Conservation (phyloP, 2,797 vertebrate species). For the Falco concolor region DNA sequence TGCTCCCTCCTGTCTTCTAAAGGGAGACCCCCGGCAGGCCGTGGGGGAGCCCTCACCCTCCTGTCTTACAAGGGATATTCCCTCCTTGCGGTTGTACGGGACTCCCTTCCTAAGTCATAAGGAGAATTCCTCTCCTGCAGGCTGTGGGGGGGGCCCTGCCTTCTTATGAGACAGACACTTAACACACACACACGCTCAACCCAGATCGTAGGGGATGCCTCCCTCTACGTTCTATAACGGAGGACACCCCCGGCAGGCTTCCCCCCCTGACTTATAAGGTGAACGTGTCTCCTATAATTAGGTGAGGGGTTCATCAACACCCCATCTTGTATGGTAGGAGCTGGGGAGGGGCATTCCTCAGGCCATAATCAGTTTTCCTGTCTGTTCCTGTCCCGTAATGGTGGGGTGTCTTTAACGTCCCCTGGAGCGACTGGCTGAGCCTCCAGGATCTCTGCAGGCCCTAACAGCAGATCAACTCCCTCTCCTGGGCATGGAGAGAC, state of each 20-base stretch:
- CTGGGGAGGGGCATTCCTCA: accelerated
- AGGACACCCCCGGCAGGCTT: not conserved
- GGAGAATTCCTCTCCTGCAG: not conserved
- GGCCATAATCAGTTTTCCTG: accelerated
- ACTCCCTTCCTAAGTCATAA: accelerated
- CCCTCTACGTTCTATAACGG: not conserved
- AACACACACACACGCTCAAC: too few species aligned
- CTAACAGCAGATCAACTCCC: accelerated
- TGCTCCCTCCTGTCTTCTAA: accelerated
- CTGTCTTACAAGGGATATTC: not conserved
- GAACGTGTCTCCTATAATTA: not conserved
- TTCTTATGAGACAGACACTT: accelerated
- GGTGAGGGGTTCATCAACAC: accelerated
- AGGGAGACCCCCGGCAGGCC: not conserved
- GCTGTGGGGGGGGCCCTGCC: too few species aligned
- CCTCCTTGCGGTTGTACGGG: accelerated
- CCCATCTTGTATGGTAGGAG: not conserved
- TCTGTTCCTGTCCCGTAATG: accelerated
- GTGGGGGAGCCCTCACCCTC: accelerated
- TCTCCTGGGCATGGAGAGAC: not conserved
- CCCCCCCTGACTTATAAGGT: not conserved
- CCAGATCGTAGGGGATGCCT: accelerated
- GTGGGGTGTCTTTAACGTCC: not conserved
- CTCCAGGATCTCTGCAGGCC: not conserved
- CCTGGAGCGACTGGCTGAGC: not conserved